Evolutionary conservation across 2,113 vertebrate genomes (phyloP).

Genomic region (Rallus limicola): DNA sequence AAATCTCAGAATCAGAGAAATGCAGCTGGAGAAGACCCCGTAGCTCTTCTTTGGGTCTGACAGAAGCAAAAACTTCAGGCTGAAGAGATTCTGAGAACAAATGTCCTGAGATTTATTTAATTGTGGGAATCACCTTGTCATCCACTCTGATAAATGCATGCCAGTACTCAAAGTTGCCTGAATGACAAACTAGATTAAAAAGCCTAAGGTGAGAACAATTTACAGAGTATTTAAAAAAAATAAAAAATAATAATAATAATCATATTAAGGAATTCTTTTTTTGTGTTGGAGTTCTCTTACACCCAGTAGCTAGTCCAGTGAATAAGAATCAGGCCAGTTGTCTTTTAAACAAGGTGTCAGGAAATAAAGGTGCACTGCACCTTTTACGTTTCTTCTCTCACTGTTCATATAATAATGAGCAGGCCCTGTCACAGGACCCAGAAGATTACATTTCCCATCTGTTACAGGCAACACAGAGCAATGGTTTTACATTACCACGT

Average conservation of each 20-base stretch:
- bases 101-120: background rate
- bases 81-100: background rate
- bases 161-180: background rate
- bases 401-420: constrained; percentile 53
- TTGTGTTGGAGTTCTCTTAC: background rate
- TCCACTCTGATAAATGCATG: background rate
- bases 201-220: background rate
- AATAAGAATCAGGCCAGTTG: background rate
- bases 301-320: background rate
- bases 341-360: constrained; percentile 8
- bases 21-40: background rate
- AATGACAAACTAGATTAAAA: background rate
- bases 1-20: background rate
- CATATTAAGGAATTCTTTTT: background rate
- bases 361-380: background rate
- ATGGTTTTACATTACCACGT: constrained; percentile 38
- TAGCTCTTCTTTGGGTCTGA: background rate
- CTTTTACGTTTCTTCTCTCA: constrained; percentile 17
- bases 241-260: background rate
- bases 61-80: background rate
- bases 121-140: background rate
- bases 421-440: constrained; percentile 13
- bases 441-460: constrained; percentile 59
- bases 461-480: constrained; percentile 10
- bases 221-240: background rate